Conservation (phyloP, 2,113 vertebrate species). For the Tautogolabrus adspersus region DNA sequence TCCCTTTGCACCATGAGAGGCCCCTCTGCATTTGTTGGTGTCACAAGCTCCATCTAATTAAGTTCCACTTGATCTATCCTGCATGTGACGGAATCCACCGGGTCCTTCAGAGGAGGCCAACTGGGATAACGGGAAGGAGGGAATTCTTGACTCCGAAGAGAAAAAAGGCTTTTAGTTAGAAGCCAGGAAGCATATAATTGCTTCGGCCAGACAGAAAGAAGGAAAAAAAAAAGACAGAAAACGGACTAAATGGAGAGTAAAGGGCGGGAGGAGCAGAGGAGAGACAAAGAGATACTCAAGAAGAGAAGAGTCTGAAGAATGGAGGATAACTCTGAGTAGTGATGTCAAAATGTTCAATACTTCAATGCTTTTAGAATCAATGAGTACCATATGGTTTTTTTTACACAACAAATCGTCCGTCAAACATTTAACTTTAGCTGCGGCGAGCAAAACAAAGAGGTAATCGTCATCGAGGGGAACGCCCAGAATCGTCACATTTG, state of each 20-base stretch:
- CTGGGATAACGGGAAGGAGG: slow-evolving; percentile 25
- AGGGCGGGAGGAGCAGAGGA: not conserved
- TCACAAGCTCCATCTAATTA: slow-evolving; percentile 52
- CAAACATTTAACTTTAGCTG: too few species aligned
- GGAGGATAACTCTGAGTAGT: slow-evolving; percentile 3
- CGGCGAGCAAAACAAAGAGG: too few species aligned
- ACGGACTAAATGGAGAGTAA: not conserved
- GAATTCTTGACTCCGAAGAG: slow-evolving; percentile 1
- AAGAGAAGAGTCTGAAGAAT: slow-evolving; percentile 11
- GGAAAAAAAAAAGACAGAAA: slow-evolving; percentile 3
- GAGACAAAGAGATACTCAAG: not conserved
- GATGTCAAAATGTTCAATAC: too few species aligned
- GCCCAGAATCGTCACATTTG: too few species aligned
- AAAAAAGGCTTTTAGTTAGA: slow-evolving; percentile 39
- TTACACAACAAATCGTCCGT: too few species aligned
- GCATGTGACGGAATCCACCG: slow-evolving; percentile 32
- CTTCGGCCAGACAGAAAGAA: slow-evolving; percentile 31
- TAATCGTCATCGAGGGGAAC: too few species aligned
- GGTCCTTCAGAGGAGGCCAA: slow-evolving; percentile 40
- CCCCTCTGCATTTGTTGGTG: slow-evolving; percentile 17
- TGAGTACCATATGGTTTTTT: too few species aligned
- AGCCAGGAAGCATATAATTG: slow-evolving; percentile 63
- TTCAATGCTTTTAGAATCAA: too few species aligned
- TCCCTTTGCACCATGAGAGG: slow-evolving; percentile 18
- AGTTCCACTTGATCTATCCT: slow-evolving; percentile 49